Conservation (phyloP, 2,113 vertebrate species). For the Trachemys scripta region DNA sequence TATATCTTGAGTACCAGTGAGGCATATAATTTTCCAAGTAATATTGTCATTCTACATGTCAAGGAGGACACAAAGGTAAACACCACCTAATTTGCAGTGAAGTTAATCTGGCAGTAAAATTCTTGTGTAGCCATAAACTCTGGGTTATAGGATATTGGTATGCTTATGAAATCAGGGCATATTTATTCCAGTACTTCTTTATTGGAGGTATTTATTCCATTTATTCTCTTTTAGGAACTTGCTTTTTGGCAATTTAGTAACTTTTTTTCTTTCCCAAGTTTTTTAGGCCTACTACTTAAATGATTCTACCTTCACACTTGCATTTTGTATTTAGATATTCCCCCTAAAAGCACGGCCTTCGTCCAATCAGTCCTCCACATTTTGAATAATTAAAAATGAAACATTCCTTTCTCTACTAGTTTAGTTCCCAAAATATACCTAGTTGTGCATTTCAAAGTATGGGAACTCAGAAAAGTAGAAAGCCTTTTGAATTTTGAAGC, state of each 20-base stretch:
- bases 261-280: not conserved
- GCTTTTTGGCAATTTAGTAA: not conserved
- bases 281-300: not conserved
- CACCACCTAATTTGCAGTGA: not conserved
- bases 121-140: not conserved
- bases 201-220: not conserved
- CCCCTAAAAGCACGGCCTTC: not conserved
- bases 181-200: not conserved
- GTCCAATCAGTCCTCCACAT: not conserved
- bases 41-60: not conserved
- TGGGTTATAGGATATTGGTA: not conserved
- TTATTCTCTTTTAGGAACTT: not conserved
- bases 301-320: not conserved
- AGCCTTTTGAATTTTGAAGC: not conserved
- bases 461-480: not conserved
- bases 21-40: not conserved
- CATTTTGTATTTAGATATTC: not conserved
- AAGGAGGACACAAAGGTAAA: not conserved
- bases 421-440: not conserved
- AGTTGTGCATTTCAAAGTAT: not conserved
- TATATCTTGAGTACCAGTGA: accelerated
- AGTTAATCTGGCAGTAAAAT: slow-evolving; percentile 1
- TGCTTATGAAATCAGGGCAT: accelerated
- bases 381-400: not conserved
- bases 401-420: not conserved